Evolutionary conservation across 1,140 invertebrate species (phyloP).

Genomic region (Neodiprion lecontei): DNA sequence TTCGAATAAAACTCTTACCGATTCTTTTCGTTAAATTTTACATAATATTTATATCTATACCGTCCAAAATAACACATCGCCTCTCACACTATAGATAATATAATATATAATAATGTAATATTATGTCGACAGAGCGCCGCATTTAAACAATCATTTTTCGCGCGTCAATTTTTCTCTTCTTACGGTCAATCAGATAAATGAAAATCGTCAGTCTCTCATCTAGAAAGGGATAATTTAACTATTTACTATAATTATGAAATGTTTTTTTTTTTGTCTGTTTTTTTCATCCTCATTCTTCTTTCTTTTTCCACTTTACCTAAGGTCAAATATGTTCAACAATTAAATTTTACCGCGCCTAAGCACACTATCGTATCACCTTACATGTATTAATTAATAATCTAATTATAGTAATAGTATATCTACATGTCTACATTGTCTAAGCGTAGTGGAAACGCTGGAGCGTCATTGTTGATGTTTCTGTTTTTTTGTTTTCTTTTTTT

Average conservation of each 20-base stretch:
- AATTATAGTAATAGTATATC: not conserved
- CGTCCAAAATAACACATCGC: no score
- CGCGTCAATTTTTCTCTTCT: no score
- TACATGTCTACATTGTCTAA: not conserved
- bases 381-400: no score
- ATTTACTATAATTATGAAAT: no score
- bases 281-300: not conserved
- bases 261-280: no score
- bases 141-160: not conserved
- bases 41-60: no score
- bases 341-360: not conserved
- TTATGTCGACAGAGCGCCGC: not conserved
- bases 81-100: no score
- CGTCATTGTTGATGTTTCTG: conserved; percentile 3
- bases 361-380: not conserved
- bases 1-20: no score
- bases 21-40: no score
- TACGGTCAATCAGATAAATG: not conserved
- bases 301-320: not conserved
- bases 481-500: not conserved
- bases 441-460: not conserved
- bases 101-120: no score
- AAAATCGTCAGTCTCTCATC: not conserved
- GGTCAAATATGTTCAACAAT: not conserved
- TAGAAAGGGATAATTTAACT: not conserved